Percentiles rank a stretch among this genome's conserved stretches.
phyloP scores from a whole-genome alignment of 2,113 vertebrate species.

The Pelecanus crispus region DNA sequence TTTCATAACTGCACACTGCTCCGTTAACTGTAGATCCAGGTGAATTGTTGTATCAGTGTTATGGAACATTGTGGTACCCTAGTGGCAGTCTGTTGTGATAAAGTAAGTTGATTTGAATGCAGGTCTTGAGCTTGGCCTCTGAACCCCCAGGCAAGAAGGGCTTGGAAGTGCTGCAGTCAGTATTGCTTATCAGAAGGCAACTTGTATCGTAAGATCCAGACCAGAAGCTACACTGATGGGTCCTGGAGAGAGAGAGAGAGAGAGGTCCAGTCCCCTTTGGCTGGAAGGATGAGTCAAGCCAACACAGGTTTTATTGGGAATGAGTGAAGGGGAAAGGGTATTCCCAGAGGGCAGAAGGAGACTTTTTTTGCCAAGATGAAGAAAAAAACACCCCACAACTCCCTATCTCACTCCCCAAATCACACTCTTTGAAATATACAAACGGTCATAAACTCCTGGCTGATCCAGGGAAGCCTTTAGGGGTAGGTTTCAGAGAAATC shows the following conservation, averaged over 20 bases:
- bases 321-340: constrained; percentile 2
- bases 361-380: background rate
- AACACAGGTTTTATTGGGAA: background rate
- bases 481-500: background rate
- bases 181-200: constrained; percentile 71
- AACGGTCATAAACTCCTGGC: background rate
- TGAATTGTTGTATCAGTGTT: constrained; percentile 45
- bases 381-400: background rate
- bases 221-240: constrained; percentile 63
- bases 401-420: background rate
- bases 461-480: background rate
- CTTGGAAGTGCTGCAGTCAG: constrained; percentile 68
- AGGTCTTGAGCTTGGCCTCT: constrained; percentile 69
- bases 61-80: constrained; percentile 59
- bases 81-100: constrained; percentile 64
- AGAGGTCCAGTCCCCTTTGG: constrained; percentile 57
- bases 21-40: constrained; percentile 54
- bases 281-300: constrained; percentile 54
- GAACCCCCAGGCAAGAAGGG: constrained; percentile 67
- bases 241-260: constrained; percentile 64
- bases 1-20: constrained; percentile 32
- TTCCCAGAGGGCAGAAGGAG: background rate
- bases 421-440: background rate
- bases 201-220: constrained; percentile 65
- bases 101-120: constrained; percentile 61